phyloP scores from a whole-genome alignment of 2,888 invertebrate species.

The Luffia ferchaultella region DNA sequence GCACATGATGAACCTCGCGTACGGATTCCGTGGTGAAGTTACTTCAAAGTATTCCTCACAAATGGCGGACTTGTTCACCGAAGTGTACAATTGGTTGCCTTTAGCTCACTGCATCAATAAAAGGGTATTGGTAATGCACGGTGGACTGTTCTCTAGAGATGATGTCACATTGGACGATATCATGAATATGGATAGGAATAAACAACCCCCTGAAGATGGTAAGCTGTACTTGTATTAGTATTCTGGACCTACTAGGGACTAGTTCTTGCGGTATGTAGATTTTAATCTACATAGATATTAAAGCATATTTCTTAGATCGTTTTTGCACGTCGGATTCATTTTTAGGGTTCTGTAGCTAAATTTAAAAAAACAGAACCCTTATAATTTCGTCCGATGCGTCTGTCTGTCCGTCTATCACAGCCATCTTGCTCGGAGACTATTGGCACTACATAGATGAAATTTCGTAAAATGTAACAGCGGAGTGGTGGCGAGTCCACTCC shows the following conservation, averaged over 20 bases:
- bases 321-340: no score
- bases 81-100: conserved; percentile 98
- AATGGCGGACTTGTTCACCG: conserved; percentile 98
- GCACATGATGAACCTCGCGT: conserved; percentile 98
- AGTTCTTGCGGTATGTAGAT: background rate
- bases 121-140: conserved; percentile 90
- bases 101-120: conserved; percentile 94
- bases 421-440: no score
- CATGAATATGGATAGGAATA: conserved; percentile 85
- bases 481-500: no score
- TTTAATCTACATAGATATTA: background rate
- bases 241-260: background rate
- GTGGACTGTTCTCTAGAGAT: conserved; percentile 95
- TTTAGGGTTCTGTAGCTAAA: no score
- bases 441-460: no score
- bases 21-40: conserved; percentile 99
- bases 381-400: no score
- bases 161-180: conserved; percentile 94
- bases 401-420: no score
- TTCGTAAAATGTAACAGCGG: no score
- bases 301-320: no score
- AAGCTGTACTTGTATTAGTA: conserved; percentile 16
- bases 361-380: no score
- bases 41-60: conserved; percentile 93
- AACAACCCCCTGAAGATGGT: conserved; percentile 97